These are phyloP conservation scores for Spheniscus humboldti DNA, from an alignment of 2,797 vertebrate genomes.

Conservation along the genomic window DNA sequence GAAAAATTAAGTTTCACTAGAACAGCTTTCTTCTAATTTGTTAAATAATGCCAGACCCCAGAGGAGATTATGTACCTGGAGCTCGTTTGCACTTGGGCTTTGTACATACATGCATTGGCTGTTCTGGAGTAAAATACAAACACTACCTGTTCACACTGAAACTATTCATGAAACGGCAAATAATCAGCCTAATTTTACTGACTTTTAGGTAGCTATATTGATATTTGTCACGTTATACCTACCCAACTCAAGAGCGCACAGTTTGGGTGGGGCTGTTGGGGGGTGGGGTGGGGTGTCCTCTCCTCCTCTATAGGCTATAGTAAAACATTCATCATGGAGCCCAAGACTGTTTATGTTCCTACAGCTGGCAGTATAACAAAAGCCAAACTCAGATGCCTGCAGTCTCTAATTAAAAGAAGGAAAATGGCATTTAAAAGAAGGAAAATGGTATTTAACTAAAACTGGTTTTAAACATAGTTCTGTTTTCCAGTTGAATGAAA, in stretches of 20 bases:
- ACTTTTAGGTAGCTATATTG: not conserved
- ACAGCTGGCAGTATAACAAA: not conserved
- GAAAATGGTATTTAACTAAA: not conserved
- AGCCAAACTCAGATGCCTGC: not conserved
- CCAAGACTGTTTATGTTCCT: not conserved
- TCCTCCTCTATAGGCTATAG: not conserved
- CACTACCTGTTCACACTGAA: not conserved
- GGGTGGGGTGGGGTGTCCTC: not conserved
- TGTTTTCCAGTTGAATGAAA: not conserved
- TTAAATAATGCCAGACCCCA: not conserved
- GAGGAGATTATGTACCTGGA: not conserved
- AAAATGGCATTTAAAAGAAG: not conserved
- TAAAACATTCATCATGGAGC: not conserved
- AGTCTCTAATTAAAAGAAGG: not conserved
- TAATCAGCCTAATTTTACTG: not conserved
- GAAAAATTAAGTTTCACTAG: not conserved
- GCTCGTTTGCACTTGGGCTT: not conserved
- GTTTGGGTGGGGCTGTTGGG: not conserved
- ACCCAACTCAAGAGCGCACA: not conserved
- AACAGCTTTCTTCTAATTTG: not conserved
- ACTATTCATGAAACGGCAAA: not conserved
- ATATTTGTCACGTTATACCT: not conserved
- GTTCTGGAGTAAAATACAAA: not conserved
- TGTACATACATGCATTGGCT: not conserved
- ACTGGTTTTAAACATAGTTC: not conserved